phyloP scores from a whole-genome alignment of 2,797 vertebrate species.

The Phrynocephalus vlangalii region DNA sequence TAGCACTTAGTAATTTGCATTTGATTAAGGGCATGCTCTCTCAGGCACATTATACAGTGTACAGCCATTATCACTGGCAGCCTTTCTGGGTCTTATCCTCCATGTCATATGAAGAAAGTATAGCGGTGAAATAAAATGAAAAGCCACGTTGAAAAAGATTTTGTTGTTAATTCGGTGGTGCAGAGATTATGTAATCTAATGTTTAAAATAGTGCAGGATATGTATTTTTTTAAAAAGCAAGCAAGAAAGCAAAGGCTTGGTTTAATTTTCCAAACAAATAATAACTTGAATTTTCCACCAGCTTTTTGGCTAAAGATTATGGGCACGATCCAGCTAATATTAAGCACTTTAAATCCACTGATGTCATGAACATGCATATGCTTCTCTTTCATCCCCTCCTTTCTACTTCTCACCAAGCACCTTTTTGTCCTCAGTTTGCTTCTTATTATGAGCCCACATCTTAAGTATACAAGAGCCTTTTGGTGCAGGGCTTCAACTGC shows the following conservation, averaged over 20 bases:
- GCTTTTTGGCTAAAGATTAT: constrained; percentile 25
- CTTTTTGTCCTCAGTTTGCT: background rate
- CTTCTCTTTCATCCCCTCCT: background rate
- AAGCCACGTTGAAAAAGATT: too few relatives aligned
- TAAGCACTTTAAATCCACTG: background rate
- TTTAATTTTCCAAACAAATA: constrained; percentile 18
- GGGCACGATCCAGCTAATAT: background rate
- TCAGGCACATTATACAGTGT: too few relatives aligned
- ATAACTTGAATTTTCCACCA: constrained; percentile 4
- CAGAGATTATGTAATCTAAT: too few relatives aligned
- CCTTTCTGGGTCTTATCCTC: too few relatives aligned
- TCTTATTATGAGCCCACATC: background rate
- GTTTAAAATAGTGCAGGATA: background rate
- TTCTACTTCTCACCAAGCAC: background rate
- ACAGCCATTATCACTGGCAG: too few relatives aligned
- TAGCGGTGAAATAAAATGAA: background rate
- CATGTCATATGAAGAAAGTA: too few relatives aligned
- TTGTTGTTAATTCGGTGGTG: too few relatives aligned
- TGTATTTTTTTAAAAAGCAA: background rate
- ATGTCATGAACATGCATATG: background rate
- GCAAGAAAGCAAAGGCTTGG: background rate
- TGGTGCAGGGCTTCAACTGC: too few relatives aligned
- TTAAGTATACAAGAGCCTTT: background rate
- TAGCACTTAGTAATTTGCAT: too few relatives aligned
- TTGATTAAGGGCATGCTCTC: too few relatives aligned